Percentiles rank a stretch among this genome's conserved stretches.
phyloP scores from a whole-genome alignment of 2,797 vertebrate genomes.

The Lycodopsis pacificus region DNA sequence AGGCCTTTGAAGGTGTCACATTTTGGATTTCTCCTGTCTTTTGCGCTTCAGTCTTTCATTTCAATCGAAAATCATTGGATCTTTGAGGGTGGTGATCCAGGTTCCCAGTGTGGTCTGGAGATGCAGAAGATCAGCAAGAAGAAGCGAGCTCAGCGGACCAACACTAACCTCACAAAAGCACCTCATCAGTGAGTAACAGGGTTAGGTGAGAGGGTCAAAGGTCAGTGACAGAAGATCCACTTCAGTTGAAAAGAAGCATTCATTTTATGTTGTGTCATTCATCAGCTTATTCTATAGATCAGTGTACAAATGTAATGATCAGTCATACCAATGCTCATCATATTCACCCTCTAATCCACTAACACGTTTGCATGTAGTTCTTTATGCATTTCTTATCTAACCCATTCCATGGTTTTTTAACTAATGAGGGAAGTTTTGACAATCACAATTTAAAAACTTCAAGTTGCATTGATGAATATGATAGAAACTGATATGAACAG shows the following conservation, averaged over 20 bases:
- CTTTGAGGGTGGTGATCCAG: not conserved
- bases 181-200: constrained; percentile 60
- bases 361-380: not conserved
- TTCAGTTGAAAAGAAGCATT: not conserved
- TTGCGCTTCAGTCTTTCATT: not conserved
- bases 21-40: constrained; percentile 3
- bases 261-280: not conserved
- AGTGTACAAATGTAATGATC: not conserved
- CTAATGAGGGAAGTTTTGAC: not conserved
- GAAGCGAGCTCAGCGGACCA: constrained; percentile 29
- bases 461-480: not conserved
- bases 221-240: not conserved
- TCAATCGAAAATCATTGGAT: not conserved
- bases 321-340: not conserved
- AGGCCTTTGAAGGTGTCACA: not conserved
- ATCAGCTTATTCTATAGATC: not conserved
- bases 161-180: constrained; percentile 30
- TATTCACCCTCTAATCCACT: not conserved
- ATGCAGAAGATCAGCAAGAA: constrained; percentile 62
- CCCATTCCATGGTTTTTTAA: not conserved
- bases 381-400: not conserved
- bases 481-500: not conserved
- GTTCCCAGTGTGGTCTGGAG: constrained; percentile 22
- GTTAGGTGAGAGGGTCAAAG: not conserved
- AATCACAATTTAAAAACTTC: not conserved